phyloP scores from a whole-genome alignment of 2,888 invertebrate species.

The Agriopis leucophaearia region DNA sequence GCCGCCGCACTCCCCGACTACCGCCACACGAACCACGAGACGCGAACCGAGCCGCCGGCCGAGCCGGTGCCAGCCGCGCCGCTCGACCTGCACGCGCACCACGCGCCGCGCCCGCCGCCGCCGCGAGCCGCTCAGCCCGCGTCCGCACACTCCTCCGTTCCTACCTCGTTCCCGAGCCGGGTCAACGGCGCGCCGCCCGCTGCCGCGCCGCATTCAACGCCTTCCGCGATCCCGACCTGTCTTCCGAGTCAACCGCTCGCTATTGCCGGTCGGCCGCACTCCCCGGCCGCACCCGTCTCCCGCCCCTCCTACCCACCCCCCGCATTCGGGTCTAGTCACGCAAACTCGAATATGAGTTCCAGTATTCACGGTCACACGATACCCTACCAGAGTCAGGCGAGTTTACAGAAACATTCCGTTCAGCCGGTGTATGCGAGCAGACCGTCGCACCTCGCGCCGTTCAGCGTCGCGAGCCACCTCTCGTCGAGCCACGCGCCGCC shows the following conservation, averaged over 20 bases:
- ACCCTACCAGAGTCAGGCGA: conserved; percentile 79
- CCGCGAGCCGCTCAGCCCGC: conserved; percentile 61
- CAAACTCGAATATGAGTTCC: conserved; percentile 80
- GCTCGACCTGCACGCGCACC: conserved; percentile 75
- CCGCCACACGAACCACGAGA: conserved; percentile 85
- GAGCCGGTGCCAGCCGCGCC: conserved; percentile 70
- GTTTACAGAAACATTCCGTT: conserved; percentile 84
- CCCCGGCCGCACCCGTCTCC: conserved; percentile 71
- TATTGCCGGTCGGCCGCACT: conserved; percentile 66
- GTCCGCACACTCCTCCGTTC: conserved; percentile 68
- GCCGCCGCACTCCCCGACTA: conserved; percentile 81
- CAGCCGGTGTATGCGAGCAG: conserved; percentile 74
- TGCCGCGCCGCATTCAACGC: conserved; percentile 66
- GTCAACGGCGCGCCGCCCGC: conserved; percentile 66
- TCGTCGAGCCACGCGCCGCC: conserved; percentile 83
- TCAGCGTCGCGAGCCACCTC: conserved; percentile 76
- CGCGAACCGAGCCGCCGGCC: conserved; percentile 77
- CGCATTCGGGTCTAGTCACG: conserved; percentile 84
- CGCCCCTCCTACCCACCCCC: conserved; percentile 77
- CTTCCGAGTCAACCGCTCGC: conserved; percentile 77
- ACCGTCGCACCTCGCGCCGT: conserved; percentile 77
- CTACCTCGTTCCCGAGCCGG: conserved; percentile 76
- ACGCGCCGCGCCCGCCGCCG: conserved; percentile 62
- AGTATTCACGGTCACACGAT: conserved; percentile 78
- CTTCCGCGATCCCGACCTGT: conserved; percentile 71